phyloP scores from a whole-genome alignment of 2,888 invertebrate species.

The Drosophila mimetica region DNA sequence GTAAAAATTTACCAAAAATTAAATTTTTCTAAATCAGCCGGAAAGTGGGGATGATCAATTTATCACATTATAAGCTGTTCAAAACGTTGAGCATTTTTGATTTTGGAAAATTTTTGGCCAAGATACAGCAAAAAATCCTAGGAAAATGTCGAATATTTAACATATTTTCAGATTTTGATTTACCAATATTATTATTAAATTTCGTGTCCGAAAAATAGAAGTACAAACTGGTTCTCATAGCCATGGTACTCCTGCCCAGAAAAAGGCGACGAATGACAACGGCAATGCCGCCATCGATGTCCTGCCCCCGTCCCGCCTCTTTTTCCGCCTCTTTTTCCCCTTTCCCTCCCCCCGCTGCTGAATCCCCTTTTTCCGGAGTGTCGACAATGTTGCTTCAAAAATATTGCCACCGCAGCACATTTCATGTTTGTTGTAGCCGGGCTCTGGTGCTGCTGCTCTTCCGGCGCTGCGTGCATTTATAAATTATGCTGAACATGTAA shows the following conservation, averaged over 20 bases:
- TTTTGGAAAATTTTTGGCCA: too few species aligned
- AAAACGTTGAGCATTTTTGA: background rate
- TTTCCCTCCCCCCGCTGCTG: background rate
- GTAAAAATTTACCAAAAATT: too few species aligned
- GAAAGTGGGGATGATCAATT: too few species aligned
- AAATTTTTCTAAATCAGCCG: too few species aligned
- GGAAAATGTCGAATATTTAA: too few species aligned
- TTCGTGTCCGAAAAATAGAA: too few species aligned
- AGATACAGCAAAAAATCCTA: too few species aligned
- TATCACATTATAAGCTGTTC: background rate
- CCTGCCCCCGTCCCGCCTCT: conserved; percentile 5
- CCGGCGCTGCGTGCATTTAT: conserved; percentile 77
- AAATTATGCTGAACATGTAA: conserved; percentile 85
- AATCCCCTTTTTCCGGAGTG: conserved; percentile 44
- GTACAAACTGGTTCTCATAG: background rate
- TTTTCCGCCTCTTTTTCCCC: too few species aligned
- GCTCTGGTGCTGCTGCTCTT: conserved; percentile 27
- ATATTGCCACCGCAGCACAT: conserved; percentile 76
- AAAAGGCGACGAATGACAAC: conserved; percentile 22
- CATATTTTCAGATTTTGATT: too few species aligned
- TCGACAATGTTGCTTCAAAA: conserved; percentile 79
- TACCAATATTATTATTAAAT: too few species aligned
- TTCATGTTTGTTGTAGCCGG: conserved; percentile 61
- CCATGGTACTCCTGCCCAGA: background rate
- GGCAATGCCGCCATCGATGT: conserved; percentile 58